Evolutionary conservation across 2,797 vertebrate genomes (phyloP).

Genomic region (Florisuga fusca): DNA sequence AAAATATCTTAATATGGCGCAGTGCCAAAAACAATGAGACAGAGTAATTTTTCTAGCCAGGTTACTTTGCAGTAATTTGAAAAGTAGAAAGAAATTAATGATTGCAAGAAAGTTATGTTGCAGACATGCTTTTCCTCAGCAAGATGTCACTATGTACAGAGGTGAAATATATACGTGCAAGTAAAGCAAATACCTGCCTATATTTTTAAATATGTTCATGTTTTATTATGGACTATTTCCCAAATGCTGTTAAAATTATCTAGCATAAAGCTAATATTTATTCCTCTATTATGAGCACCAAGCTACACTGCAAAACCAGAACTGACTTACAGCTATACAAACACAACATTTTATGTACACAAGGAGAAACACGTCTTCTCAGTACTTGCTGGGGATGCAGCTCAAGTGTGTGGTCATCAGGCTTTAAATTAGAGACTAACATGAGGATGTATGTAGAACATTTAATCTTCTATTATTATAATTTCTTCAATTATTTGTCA

Average conservation of each 20-base stretch:
- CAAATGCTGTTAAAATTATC: constrained; percentile 64
- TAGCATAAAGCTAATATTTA: constrained; percentile 80
- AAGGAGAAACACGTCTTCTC: constrained; percentile 35
- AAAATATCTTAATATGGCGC: constrained; percentile 9
- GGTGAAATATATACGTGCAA: constrained; percentile 64
- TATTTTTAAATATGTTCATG: constrained; percentile 74
- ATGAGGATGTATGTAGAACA: neutral
- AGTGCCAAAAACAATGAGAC: constrained; percentile 54
- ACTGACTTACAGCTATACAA: constrained; percentile 67
- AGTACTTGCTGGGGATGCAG: neutral
- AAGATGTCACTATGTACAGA: constrained; percentile 36
- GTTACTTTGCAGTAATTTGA: constrained; percentile 44
- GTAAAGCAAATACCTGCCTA: constrained; percentile 58
- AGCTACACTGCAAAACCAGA: constrained; percentile 45
- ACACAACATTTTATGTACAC: constrained; percentile 39
- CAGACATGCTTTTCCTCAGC: constrained; percentile 51
- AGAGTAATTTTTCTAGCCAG: constrained; percentile 45
- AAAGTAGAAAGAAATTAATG: constrained; percentile 48
- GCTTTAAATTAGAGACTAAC: constrained; percentile 50
- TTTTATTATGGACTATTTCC: constrained; percentile 76
- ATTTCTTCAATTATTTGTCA: constrained; percentile 17
- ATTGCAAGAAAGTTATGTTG: constrained; percentile 39
- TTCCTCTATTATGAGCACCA: constrained; percentile 59
- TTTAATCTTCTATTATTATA: neutral
- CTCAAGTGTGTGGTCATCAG: constrained; percentile 48